Percentiles rank a stretch among this genome's conserved stretches.
phyloP scores from a whole-genome alignment of 2,888 invertebrate species.

The Anodontia alba region DNA sequence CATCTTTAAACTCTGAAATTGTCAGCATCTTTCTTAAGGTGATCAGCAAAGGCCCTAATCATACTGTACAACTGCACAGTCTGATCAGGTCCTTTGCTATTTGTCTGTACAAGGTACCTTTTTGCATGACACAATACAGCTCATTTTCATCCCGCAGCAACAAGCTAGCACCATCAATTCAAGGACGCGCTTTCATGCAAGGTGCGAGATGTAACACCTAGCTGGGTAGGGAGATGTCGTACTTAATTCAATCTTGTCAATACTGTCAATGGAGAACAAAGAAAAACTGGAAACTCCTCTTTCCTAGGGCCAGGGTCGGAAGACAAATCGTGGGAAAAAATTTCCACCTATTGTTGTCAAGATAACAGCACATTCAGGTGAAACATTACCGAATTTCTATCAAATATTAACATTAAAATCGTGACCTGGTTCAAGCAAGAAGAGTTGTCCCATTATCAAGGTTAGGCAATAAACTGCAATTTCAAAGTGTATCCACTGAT shows the following conservation, averaged over 20 bases:
- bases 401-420: not conserved
- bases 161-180: not conserved
- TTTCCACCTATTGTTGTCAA: constrained; percentile 1
- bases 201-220: constrained; percentile 5
- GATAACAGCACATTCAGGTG: not conserved
- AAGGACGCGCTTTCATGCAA: not conserved
- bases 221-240: not conserved
- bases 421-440: not conserved
- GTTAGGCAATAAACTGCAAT: too few relatives aligned
- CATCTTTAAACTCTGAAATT: too few relatives aligned
- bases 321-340: constrained; percentile 5
- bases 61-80: too few relatives aligned
- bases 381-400: not conserved
- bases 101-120: too few relatives aligned
- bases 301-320: not conserved
- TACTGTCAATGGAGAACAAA: constrained; percentile 2
- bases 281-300: constrained; percentile 2
- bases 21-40: too few relatives aligned
- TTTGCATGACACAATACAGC: too few relatives aligned
- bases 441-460: too few relatives aligned
- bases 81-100: too few relatives aligned
- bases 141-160: too few relatives aligned
- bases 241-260: constrained; percentile 5
- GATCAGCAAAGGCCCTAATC: too few relatives aligned
- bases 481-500: too few relatives aligned